Conservation (phyloP, 2,888 invertebrate genomes). For the Bhutanitis thaidina region DNA sequence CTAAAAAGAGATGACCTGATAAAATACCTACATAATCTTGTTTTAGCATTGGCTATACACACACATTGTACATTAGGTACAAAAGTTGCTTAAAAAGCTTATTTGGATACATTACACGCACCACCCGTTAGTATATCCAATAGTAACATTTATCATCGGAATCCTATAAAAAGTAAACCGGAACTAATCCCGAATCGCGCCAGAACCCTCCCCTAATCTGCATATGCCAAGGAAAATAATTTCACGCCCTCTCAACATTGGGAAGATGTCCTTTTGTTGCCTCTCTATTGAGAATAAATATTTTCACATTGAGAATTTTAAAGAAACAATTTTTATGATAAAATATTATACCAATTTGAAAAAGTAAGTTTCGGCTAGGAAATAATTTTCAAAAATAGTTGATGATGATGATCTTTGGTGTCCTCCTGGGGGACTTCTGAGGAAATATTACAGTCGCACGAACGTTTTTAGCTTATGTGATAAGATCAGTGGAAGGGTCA, state of each 20-base stretch:
- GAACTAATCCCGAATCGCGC: conserved; percentile 64
- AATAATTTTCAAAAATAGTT: too few relatives aligned
- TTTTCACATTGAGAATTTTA: neutral
- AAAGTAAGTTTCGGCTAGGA: too few relatives aligned
- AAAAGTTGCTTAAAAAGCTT: conserved; percentile 39
- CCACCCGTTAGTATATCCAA: conserved; percentile 67
- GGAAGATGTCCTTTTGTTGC: conserved; percentile 54
- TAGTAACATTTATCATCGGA: conserved; percentile 74
- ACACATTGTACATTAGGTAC: neutral
- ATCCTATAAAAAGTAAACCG: conserved; percentile 78
- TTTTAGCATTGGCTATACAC: too few relatives aligned
- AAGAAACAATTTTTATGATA: too few relatives aligned
- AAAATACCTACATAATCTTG: too few relatives aligned
- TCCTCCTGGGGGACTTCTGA: too few relatives aligned
- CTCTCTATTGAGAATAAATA: conserved; percentile 4
- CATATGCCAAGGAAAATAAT: conserved; percentile 77
- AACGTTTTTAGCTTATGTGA: too few relatives aligned
- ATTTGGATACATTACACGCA: conserved; percentile 73
- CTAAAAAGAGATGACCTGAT: too few relatives aligned
- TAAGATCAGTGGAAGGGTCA: too few relatives aligned
- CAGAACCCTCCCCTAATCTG: conserved; percentile 66
- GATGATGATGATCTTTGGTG: too few relatives aligned
- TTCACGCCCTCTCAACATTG: conserved; percentile 70
- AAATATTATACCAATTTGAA: too few relatives aligned
- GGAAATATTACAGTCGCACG: too few relatives aligned